Base-by-base conservation (phyloP, 2,888 invertebrate genomes). In the Rhamnusium bicolor region DNA sequence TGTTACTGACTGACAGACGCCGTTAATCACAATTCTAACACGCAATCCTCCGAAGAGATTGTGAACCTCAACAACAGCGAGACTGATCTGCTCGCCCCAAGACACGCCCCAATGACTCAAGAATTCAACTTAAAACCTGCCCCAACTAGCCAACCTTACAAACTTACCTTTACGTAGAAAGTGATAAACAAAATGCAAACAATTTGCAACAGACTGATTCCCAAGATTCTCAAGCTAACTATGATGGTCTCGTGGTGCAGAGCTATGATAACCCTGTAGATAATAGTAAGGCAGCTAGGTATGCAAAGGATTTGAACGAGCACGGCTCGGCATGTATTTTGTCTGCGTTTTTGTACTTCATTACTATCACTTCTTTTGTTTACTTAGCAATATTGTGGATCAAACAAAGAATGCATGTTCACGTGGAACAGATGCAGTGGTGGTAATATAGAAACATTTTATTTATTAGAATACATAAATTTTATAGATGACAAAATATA, bases 1-100 rank as follows among this genome's bases (percentile, higher is more conserved):
- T 97, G 96, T 90, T 93, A 93, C 91, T 93, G 91, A 91, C 91
- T 91, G 91, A 90, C 89, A 89, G 88, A 90, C 88, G 91, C 90
- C 91, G 90, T 91, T 91, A 90, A 89, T 87, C 87, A 87, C 88
- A 88, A 85, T 87, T 87, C 88, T 87, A 86, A 87, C 86, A 82
- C 80, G 72, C 80, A 80, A 76, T 63, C 49, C 58, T 12, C 21
- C 4, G 56, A 40, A 19, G 67, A 68, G 58, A 68, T 67, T 27
- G 74, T 40, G 71, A 69, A 27, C 68, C 65, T 47, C 27, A 58
- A 67, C 61, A 21, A 54, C 24, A 68, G 71, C 65, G 71, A 71
- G 46, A 73, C 66, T 56, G 76, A 79, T 61, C 60, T 49, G 32
- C 61, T 61, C 69, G 40, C 69, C 56, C 73, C 54, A 61, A 63